Percentiles rank a stretch among this genome's conserved stretches.
These are phyloP conservation scores for Argynnis bischoffii DNA, from an alignment of 2,888 invertebrate species.

Conservation along the genomic window DNA sequence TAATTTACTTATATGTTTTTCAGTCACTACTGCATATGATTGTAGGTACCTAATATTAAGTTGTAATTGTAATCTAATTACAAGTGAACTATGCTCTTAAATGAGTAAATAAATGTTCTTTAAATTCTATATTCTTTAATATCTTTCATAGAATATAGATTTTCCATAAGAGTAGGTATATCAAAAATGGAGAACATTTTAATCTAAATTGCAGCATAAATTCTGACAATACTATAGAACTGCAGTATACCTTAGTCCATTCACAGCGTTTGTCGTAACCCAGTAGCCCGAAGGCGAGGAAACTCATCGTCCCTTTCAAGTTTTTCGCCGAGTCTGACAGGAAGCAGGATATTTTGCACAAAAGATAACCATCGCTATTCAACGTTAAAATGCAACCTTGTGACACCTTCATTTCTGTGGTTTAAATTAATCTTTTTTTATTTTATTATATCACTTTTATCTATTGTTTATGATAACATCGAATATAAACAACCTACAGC, in stretches of 20 bases:
- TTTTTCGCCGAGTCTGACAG: constrained; percentile 15
- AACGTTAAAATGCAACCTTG: constrained; percentile 16
- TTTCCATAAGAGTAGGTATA: not conserved
- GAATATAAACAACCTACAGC: too few relatives aligned
- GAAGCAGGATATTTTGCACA: constrained; percentile 28
- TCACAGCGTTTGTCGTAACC: constrained; percentile 15
- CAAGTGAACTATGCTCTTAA: too few relatives aligned
- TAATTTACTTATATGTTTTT: too few relatives aligned
- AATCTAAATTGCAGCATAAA: constrained; percentile 13
- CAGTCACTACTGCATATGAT: too few relatives aligned
- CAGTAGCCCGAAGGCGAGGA: constrained; percentile 18
- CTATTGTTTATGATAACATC: too few relatives aligned
- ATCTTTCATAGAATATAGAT: not conserved
- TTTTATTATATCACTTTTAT: not conserved
- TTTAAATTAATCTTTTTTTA: not conserved
- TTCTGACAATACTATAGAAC: constrained; percentile 10
- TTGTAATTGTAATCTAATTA: too few relatives aligned
- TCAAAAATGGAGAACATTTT: constrained; percentile 4
- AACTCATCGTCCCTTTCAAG: constrained; percentile 24
- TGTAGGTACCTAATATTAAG: too few relatives aligned
- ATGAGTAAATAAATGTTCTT: not conserved
- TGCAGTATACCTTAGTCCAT: constrained; percentile 19
- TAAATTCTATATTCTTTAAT: too few relatives aligned
- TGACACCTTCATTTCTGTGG: constrained; percentile 5
- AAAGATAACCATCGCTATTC: constrained; percentile 34